Evolutionary conservation across 23 tunicate species (phyloP), one percentile per base, ranked within the genome.

Genomic region (Styela clava): DNA sequence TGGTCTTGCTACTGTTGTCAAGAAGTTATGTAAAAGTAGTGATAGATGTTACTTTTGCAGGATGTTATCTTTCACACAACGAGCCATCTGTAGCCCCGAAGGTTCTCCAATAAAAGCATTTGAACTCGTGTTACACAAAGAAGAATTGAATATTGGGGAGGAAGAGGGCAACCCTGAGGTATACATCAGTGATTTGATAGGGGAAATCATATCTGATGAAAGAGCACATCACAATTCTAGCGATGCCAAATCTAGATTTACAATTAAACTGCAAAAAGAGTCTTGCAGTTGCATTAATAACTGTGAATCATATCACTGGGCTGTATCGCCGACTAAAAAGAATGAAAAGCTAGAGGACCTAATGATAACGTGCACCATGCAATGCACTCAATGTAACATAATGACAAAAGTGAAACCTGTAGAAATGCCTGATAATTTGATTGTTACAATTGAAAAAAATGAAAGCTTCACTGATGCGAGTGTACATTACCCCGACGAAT

Each of bases 351-450:
- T 76, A 27, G 22, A 36, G 23, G 69, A 44, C n/a, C 64, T 76
- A 18, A 76, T 76, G 81, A 27, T 27, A 7, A 16, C 37, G 64
- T 56, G 28, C 64, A 21, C 64, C 5, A 27, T 52, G 64, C 64
- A 44, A 33, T 76, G 81, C 31, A 44, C 63, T 23, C 28, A 76
- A 24, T 76, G 81, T 52, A 27, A 52, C 31, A 24, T 44, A 1
- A 36, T 76, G 33, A 52, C 63, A 21, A 23, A 9, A 21, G 28
- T 44, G 33, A 24, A 36, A 26, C 64, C 81, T 76, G 81, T 76
- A 24, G n/a, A 18, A 24, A 36, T 76, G 81, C 81, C 81, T 33
- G 81, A 76, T 0, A 76, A 35, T 26, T 31, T 76, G 64, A 52
- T 76, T 16, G 24, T 76, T 0, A 76, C 81, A 26, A 44, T 76